These are phyloP conservation scores for Vireo griseus DNA, from an alignment of 2,797 vertebrate species.

Conservation along the genomic window DNA sequence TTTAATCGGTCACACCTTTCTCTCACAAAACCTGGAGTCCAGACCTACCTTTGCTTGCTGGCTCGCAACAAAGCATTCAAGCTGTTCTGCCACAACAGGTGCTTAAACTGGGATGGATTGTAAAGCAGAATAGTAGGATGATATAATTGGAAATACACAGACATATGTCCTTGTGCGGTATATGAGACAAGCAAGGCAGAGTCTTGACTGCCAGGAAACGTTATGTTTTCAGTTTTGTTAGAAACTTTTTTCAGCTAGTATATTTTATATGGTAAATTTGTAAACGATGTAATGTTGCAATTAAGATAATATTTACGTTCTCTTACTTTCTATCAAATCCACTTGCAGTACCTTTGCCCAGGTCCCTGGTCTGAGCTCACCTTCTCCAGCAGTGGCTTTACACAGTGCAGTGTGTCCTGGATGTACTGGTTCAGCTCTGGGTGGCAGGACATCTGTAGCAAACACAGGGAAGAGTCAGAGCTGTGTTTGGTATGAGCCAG, in stretches of 20 bases:
- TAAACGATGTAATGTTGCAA: background rate
- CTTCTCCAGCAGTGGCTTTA: conserved; percentile 96
- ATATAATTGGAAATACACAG: background rate
- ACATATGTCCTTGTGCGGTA: background rate
- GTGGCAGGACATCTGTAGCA: conserved; percentile 93
- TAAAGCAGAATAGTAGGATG: background rate
- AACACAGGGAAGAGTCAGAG: background rate
- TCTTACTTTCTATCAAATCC: background rate
- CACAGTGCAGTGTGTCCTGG: conserved; percentile 93
- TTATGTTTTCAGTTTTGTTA: background rate
- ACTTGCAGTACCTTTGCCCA: background rate
- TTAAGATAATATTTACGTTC: background rate
- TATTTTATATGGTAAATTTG: background rate
- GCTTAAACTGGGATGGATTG: background rate
- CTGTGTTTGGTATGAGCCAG: background rate
- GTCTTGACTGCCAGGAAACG: background rate
- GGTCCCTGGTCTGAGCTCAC: conserved; percentile 59
- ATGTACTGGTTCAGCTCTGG: conserved; percentile 97
- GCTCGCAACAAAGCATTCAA: background rate
- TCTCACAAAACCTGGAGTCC: background rate
- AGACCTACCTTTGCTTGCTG: background rate
- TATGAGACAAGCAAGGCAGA: background rate
- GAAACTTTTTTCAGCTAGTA: background rate
- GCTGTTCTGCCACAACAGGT: background rate
- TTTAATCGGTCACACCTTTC: background rate